A percentile compares a stretch with the other conserved stretches of the same genome.
Evolutionary conservation across 2,888 invertebrate genomes (phyloP).

Genomic region (Amblyjoppa fuscipennis): DNA sequence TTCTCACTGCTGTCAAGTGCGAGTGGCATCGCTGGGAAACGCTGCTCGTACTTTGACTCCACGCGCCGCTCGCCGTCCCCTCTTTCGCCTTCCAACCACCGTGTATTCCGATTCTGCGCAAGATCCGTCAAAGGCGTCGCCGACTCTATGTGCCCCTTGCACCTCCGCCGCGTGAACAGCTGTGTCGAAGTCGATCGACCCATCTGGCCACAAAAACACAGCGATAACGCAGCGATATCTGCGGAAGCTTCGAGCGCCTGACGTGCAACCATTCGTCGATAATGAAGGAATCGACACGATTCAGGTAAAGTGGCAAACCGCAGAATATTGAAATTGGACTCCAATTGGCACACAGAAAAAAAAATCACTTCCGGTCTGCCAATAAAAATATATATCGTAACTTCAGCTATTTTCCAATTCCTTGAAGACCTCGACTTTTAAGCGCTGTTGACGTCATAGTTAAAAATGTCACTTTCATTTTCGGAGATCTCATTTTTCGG

Average conservation of each 20-base stretch:
- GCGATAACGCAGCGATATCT: not conserved
- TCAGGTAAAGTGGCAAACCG: not conserved
- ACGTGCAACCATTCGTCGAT: not conserved
- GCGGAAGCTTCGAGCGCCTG: not conserved
- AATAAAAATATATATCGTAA: too few relatives aligned
- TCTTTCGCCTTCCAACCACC: not conserved
- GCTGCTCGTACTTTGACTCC: not conserved
- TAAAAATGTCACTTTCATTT: too few relatives aligned
- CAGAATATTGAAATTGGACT: not conserved
- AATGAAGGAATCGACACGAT: not conserved
- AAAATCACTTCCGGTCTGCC: too few relatives aligned
- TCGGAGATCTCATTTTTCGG: too few relatives aligned
- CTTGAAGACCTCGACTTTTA: not conserved
- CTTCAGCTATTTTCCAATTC: too few relatives aligned
- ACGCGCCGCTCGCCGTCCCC: not conserved
- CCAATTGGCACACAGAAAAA: not conserved
- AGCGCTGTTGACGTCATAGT: not conserved
- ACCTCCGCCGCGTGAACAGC: not conserved
- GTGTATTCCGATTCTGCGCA: conserved; percentile 26
- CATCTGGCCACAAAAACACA: not conserved
- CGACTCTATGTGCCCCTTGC: not conserved
- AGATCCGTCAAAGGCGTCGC: not conserved
- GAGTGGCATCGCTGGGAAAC: conserved; percentile 5
- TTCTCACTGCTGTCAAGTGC: conserved; percentile 55
- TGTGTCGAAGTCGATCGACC: conserved; percentile 22